Base-by-base conservation (phyloP, 2,113 vertebrate genomes). In the Cynocephalus volans region DNA sequence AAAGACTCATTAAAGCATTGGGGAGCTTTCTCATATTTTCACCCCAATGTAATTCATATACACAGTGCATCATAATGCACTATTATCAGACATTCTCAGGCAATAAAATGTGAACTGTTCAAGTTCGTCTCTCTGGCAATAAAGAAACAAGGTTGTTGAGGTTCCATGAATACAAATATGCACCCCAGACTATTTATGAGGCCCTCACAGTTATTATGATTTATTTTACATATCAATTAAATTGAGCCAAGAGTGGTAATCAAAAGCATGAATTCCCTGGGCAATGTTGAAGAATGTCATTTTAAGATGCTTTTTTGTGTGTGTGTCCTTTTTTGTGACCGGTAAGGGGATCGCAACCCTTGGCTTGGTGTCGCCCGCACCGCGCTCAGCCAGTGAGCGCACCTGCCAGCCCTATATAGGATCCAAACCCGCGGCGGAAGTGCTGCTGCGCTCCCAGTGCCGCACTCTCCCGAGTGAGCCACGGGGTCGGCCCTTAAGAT, bases 221-320 rank as follows among this genome's bases (percentile, higher is more conserved):
- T 98, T 98, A 97, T 97, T 97, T 97, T 93, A 98, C 98, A 83
- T 98, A 99, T 99, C 99, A 96, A 99, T 99, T 97, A 99, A 98
- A 97, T 99, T 99, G 82, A 99, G 98, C 80, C 48, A 96, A 67
- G 90, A 93, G 95, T 99, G 98, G 95, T 99, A 99, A 98, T 99
- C 98, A 94, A 99, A 97, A 96, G 98, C 99, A 92, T 98, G 98
- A 93, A 99, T 98, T 89, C 99, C 99, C 31, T 97, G 98, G 84
- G 98, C 97, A 79, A 98, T 98, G 60, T 96, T 93, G 98, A 99
- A 98, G 67, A 98, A 96, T 79, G 98, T 95, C 96, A 98, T 91
- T 96, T 98, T 97, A 52, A 99, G 98, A 64, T n/a, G 93, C 56
- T 94, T 12, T 96, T 93, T 98, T 83, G 98, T 98, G n/a, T n/a